phyloP scores from a whole-genome alignment of 2,113 vertebrate species.

The Chrysochloris asiatica region DNA sequence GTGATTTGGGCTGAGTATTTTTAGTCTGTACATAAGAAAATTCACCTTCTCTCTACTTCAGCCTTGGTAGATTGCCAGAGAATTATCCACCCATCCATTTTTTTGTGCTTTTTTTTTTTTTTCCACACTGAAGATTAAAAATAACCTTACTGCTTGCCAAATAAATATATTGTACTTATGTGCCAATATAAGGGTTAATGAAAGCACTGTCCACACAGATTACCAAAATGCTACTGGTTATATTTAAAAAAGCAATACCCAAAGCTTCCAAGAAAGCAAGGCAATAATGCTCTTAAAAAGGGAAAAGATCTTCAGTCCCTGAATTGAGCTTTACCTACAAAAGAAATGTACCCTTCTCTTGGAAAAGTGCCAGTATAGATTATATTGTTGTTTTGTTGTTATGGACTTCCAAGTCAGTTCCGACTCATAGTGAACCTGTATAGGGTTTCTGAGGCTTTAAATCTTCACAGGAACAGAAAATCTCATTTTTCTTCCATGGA shows the following conservation, averaged over 20 bases:
- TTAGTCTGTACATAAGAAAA: constrained; percentile 50
- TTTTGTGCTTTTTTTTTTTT: neutral
- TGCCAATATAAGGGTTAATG: neutral
- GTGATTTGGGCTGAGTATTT: constrained; percentile 38
- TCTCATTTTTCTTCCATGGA: neutral
- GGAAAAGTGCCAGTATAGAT: neutral
- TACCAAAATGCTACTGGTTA: neutral
- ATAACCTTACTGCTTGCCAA: neutral
- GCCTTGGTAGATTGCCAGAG: neutral
- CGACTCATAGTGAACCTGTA: too few relatives aligned
- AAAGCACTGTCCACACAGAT: neutral
- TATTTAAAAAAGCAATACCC: neutral
- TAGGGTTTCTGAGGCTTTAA: too few relatives aligned
- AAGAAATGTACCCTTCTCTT: too few relatives aligned
- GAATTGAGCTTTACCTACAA: neutral
- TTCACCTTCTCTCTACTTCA: neutral
- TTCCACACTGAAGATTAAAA: neutral
- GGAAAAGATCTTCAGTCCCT: neutral
- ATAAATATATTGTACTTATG: constrained; percentile 17
- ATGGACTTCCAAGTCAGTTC: too few relatives aligned
- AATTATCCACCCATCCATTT: neutral
- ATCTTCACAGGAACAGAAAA: too few relatives aligned
- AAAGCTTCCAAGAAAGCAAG: neutral
- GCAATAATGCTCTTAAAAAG: neutral
- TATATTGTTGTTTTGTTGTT: too few relatives aligned